phyloP scores from a whole-genome alignment of 2,797 vertebrate genomes.

The Eidolon dupreanum region DNA sequence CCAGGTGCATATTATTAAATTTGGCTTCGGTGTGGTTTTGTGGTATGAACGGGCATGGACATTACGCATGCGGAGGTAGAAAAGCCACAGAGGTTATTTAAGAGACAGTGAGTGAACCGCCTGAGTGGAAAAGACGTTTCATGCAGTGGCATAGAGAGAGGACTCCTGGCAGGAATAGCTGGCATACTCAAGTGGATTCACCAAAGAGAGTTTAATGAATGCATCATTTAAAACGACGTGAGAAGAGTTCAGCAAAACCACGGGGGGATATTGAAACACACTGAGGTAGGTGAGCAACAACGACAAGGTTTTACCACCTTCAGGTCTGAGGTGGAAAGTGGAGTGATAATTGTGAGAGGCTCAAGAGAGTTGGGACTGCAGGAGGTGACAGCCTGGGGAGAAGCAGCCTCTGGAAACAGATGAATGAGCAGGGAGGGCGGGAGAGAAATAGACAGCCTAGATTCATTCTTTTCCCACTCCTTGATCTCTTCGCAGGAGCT shows the following conservation, averaged over 20 bases:
- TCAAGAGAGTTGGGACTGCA: accelerated
- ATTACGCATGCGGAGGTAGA: background rate
- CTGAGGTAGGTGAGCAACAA: background rate
- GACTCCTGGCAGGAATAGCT: background rate
- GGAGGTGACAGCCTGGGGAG: background rate
- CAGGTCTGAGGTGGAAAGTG: background rate
- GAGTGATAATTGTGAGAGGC: background rate
- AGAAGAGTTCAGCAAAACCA: background rate
- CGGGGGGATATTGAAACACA: background rate
- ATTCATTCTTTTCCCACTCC: background rate
- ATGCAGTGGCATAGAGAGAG: accelerated
- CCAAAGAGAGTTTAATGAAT: background rate
- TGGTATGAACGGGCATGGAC: background rate
- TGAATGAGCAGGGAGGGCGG: background rate
- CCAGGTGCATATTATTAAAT: background rate
- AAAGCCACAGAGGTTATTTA: background rate
- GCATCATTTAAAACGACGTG: background rate
- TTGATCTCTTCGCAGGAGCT: background rate
- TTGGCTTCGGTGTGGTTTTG: background rate
- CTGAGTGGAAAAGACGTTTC: background rate
- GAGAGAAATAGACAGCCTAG: background rate
- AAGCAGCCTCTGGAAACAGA: background rate
- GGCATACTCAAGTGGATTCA: background rate
- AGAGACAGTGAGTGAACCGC: background rate
- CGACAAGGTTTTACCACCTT: background rate